These are phyloP conservation scores for Teleopsis dalmanni DNA, from an alignment of 1,140 invertebrate genomes.

Conservation along the genomic window DNA sequence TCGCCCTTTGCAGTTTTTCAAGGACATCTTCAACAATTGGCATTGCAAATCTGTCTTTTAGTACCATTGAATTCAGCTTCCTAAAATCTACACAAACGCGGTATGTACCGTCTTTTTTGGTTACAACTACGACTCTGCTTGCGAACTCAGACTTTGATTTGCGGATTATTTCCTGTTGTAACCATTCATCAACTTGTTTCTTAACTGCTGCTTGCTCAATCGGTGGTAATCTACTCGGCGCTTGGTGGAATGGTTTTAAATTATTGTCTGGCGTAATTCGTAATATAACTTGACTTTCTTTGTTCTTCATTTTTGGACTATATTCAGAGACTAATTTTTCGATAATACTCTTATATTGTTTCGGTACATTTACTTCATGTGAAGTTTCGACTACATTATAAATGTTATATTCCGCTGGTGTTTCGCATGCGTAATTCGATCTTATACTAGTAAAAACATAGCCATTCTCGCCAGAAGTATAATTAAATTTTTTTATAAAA, in stretches of 20 bases:
- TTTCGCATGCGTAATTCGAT: background rate
- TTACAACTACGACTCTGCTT: constrained; percentile 26
- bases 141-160: constrained; percentile 15
- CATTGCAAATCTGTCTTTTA: constrained; percentile 23
- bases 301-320: background rate
- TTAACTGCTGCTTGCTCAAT: constrained; percentile 7
- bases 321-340: background rate
- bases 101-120: constrained; percentile 21
- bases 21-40: constrained; percentile 22
- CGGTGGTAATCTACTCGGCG: constrained; percentile 9
- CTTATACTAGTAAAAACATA: too few species aligned
- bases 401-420: constrained; percentile 5
- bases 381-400: constrained; percentile 2
- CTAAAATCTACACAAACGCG: constrained; percentile 25
- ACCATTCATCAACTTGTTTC: constrained; percentile 13
- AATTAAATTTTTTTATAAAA: too few species aligned
- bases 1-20: constrained; percentile 16
- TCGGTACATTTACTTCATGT: constrained; percentile 2
- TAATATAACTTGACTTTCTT: constrained; percentile 1
- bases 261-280: constrained; percentile 5
- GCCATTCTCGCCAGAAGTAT: too few species aligned
- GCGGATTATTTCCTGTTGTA: constrained; percentile 6
- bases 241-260: constrained; percentile 6
- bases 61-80: constrained; percentile 18
- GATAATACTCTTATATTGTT: constrained; percentile 1